These are phyloP conservation scores for Paracanthobrama guichenoti DNA, from an alignment of 2,113 vertebrate genomes.

Conservation along the genomic window DNA sequence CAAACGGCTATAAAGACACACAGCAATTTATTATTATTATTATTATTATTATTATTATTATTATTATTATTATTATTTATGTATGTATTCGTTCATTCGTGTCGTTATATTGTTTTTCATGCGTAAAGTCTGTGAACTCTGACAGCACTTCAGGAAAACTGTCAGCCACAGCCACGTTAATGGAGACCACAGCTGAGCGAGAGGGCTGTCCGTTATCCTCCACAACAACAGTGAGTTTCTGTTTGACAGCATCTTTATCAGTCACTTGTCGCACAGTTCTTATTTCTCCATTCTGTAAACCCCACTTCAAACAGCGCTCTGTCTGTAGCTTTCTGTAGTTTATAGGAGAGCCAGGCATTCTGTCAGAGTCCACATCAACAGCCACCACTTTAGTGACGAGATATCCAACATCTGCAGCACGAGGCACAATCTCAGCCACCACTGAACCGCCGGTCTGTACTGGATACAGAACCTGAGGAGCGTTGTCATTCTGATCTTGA, in stretches of 20 bases:
- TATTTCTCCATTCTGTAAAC: conserved; percentile 58
- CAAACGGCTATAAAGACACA: too few species aligned
- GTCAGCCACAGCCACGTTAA: conserved; percentile 50
- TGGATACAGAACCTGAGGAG: conserved; percentile 64
- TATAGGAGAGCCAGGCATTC: conserved; percentile 74
- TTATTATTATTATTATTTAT: not conserved
- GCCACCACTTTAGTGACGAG: conserved; percentile 75
- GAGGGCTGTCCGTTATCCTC: conserved; percentile 57
- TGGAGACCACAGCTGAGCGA: conserved; percentile 53
- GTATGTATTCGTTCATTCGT: not conserved
- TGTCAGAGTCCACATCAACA: conserved; percentile 69
- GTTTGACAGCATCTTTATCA: conserved; percentile 56
- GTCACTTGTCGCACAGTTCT: conserved; percentile 53
- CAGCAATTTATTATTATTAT: too few species aligned
- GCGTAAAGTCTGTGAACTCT: conserved; percentile 42
- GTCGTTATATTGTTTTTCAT: conserved; percentile 47
- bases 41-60: too few species aligned
- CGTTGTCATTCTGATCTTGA: conserved; percentile 7
- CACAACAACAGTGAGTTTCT: conserved; percentile 59
- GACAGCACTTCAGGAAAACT: conserved; percentile 46
- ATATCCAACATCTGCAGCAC: conserved; percentile 66
- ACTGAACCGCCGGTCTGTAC: conserved; percentile 57
- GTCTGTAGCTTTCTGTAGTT: conserved; percentile 57
- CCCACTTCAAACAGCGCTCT: conserved; percentile 57
- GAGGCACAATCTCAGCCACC: conserved; percentile 60